Evolutionary conservation across 2,888 invertebrate genomes (phyloP).

Genomic region (Agapetus fuscipes): DNA sequence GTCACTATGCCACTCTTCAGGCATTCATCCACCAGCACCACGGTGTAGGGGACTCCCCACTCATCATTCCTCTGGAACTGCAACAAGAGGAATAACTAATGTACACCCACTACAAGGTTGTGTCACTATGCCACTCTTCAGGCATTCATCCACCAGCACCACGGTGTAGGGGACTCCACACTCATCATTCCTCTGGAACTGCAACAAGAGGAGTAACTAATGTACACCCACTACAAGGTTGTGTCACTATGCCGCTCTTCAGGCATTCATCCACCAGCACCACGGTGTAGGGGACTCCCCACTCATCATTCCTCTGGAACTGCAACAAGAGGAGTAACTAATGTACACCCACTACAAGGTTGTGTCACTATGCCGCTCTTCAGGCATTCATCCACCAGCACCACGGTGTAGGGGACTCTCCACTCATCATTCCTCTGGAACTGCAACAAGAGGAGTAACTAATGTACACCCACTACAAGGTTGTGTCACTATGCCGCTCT

Average conservation of each 20-base stretch:
- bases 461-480: too few relatives aligned
- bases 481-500: slow-evolving; percentile 65
- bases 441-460: slow-evolving; percentile 28
- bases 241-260: slow-evolving; percentile 60
- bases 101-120: slow-evolving; percentile 56
- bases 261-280: slow-evolving; percentile 59
- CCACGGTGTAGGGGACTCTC: slow-evolving; percentile 64
- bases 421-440: slow-evolving; percentile 30
- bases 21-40: slow-evolving; percentile 58
- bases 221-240: slow-evolving; percentile 54
- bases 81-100: slow-evolving; percentile 25
- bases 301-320: slow-evolving; percentile 29
- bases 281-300: slow-evolving; percentile 65
- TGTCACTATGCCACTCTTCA: slow-evolving; percentile 62
- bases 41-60: slow-evolving; percentile 63
- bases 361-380: slow-evolving; percentile 64
- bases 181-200: slow-evolving; percentile 28
- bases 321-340: slow-evolving; percentile 29
- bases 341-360: too few relatives aligned
- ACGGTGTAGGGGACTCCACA: slow-evolving; percentile 66
- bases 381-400: slow-evolving; percentile 58
- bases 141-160: slow-evolving; percentile 55
- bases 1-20: slow-evolving; percentile 60
- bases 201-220: slow-evolving; percentile 27
- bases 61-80: slow-evolving; percentile 30